phyloP scores from a whole-genome alignment of 1,140 invertebrate genomes.

The Anagrus nilaparvatae region DNA sequence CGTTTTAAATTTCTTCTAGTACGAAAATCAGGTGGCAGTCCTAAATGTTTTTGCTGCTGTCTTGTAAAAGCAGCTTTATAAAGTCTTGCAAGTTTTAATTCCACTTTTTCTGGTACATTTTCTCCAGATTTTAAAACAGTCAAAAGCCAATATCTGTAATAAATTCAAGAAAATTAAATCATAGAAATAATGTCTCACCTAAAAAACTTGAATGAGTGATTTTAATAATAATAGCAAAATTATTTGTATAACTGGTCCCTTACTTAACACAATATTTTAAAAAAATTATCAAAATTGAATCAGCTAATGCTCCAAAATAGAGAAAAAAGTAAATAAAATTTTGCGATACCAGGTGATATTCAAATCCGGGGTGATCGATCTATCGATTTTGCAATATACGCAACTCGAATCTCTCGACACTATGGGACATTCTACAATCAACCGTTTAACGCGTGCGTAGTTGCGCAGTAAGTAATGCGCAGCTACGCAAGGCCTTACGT shows the following conservation, averaged over 20 bases:
- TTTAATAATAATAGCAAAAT: not conserved
- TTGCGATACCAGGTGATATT: no score
- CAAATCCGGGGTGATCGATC: no score
- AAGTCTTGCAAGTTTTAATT: conserved; percentile 39
- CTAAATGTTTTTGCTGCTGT: conserved; percentile 37
- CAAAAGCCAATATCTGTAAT: conserved; percentile 60
- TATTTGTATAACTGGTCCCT: not conserved
- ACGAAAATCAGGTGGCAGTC: conserved; percentile 10
- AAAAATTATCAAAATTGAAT: not conserved
- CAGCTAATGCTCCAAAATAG: no score
- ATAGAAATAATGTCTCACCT: not conserved
- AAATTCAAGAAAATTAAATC: conserved; percentile 4
- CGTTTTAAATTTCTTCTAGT: conserved; percentile 3
- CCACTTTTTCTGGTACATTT: conserved; percentile 33
- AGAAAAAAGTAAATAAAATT: no score
- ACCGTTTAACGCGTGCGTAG: no score
- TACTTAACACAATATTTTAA: not conserved
- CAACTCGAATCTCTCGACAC: no score
- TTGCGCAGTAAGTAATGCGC: no score
- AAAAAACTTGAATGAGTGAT: not conserved
- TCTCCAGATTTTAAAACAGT: conserved; percentile 54
- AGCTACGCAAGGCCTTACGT: no score
- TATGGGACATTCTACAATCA: no score
- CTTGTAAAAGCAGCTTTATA: conserved; percentile 43
- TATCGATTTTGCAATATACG: no score